Conservation (phyloP, 2,888 invertebrate species). For the Chymomyza fuscimana region DNA sequence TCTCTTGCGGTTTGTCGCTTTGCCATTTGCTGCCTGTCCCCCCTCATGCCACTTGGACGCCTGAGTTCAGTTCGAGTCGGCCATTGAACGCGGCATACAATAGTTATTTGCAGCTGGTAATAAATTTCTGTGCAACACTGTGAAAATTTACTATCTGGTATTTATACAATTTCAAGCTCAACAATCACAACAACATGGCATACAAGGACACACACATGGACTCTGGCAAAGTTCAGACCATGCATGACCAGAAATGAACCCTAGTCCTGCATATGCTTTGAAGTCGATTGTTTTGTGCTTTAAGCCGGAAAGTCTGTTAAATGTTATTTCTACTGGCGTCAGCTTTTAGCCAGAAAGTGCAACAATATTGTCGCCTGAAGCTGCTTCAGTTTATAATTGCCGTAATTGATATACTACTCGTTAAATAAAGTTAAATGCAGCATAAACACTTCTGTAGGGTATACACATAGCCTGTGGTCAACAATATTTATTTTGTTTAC, state of each 20-base stretch:
- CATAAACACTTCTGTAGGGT: background rate
- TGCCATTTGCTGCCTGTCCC: slow-evolving; percentile 1
- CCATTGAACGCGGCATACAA: slow-evolving; percentile 62
- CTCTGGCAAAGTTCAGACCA: background rate
- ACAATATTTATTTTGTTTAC: background rate
- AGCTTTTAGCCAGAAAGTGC: background rate
- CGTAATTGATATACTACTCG: background rate
- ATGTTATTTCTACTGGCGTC: background rate
- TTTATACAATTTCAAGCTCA: background rate
- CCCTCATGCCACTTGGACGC: background rate
- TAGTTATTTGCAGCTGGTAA: slow-evolving; percentile 41
- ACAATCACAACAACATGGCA: background rate
- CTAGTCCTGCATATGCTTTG: background rate
- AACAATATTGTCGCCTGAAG: background rate
- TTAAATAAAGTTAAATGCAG: background rate
- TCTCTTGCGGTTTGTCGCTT: background rate
- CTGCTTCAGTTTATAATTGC: background rate
- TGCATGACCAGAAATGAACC: background rate
- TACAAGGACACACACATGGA: background rate
- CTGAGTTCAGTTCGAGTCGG: slow-evolving; percentile 54
- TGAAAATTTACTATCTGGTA: background rate
- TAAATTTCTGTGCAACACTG: slow-evolving; percentile 21
- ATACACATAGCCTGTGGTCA: background rate
- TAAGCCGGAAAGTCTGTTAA: background rate
- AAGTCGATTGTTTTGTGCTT: background rate